Base-by-base conservation (phyloP, 2,888 invertebrate genomes). In the Ophion ventricosus region DNA sequence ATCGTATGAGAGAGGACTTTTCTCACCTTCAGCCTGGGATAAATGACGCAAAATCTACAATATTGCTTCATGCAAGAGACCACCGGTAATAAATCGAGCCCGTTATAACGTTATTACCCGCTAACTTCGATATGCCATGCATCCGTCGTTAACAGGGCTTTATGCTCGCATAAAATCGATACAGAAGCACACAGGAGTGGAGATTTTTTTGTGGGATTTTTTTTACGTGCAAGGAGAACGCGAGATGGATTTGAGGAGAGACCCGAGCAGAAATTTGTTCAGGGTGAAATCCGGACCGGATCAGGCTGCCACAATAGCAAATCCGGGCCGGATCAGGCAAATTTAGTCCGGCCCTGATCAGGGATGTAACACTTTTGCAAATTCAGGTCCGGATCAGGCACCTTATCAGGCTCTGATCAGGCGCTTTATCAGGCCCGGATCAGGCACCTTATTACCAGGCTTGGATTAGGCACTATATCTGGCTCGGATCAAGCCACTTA, bases 41-140 rank as follows among this genome's bases (percentile, higher is more conserved):
- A 23, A 26, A 23, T 29, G 57, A 40, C 23, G 59, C 26, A 35
- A 43, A 59, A 57, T 59, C 5, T 29, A 59, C 17, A 59, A 72
- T 17, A 40, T 72, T 17, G 49, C 49, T 8, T 59, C 72, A 40
- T 56, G 14, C 40, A 10, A 26, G 59, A 73, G 17, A 29, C 63
- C 11, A 1, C 43, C 63, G 43, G 85, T 89, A 87, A 88, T 86
- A 87, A 87, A 87, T 87, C 82, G 87, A 85, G 83, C 72, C 82
- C 85, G 83, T 89, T 88, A 86, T 80, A 83, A 79, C 66, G 85
- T 87, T 86, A 87, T 89, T 87, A 87, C 82, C 84, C 56, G 79
- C 80, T 72, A 87, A 87, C 79, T 75, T 82, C 86, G 81, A 87
- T 84, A 79, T 78, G 69, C 57, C 76, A 70, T 40, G 72, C 20